Evolutionary conservation across 2,797 vertebrate species (phyloP).

Genomic region (Threskiornis aethiopicus): DNA sequence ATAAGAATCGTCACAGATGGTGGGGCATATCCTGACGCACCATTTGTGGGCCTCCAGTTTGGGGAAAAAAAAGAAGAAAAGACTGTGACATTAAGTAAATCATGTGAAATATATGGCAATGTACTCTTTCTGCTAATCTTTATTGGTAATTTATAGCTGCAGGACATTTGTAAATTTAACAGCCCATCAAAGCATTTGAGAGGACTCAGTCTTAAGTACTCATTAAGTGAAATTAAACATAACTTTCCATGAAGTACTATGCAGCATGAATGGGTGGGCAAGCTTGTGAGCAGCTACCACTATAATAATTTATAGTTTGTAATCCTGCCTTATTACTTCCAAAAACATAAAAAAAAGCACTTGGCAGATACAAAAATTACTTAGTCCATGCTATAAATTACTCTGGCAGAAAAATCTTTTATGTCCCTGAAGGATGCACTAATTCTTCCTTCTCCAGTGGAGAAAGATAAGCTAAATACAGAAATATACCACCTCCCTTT

Average conservation of each 20-base stretch:
- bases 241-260: conserved; percentile 64
- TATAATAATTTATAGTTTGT: conserved; percentile 66
- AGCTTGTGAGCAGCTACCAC: conserved; percentile 22
- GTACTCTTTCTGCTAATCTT: conserved; percentile 39
- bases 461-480: conserved; percentile 54
- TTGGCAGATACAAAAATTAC: conserved; percentile 43
- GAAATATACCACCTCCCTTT: neutral
- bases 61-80: neutral
- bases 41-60: neutral
- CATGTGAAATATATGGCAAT: neutral
- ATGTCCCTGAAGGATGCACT: conserved; percentile 42
- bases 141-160: conserved; percentile 65
- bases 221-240: conserved; percentile 70
- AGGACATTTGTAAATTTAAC: conserved; percentile 72
- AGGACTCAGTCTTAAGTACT: conserved; percentile 57
- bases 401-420: conserved; percentile 59
- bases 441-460: conserved; percentile 40
- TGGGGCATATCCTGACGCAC: neutral
- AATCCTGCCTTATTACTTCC: conserved; percentile 68
- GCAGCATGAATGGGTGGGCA: conserved; percentile 31
- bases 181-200: conserved; percentile 69
- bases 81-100: neutral
- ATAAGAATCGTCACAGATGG: neutral
- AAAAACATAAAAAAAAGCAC: conserved; percentile 40
- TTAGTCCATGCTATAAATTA: conserved; percentile 53